Base-by-base conservation (phyloP, 2,797 vertebrate genomes). In the Chromobotia macracanthus region DNA sequence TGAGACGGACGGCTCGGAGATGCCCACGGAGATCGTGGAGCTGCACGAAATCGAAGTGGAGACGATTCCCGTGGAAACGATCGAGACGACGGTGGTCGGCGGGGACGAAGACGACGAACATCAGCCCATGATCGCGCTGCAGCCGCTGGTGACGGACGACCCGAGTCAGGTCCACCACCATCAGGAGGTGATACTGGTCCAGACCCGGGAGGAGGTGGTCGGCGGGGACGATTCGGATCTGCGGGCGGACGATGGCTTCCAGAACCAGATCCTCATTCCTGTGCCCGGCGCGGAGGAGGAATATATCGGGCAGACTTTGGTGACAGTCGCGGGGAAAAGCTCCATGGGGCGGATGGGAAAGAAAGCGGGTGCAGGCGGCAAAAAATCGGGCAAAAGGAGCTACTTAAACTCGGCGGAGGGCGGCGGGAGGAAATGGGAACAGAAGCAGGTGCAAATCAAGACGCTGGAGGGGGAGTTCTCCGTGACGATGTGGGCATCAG, bases 381-480 rank as follows among this genome's bases (percentile, higher is more conserved):
- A 97, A 92, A 97, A 96, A 94, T 89, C 94, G 79, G 94, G 96
- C 83, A 97, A 98, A 94, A 98, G 95, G 94, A 95, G 96, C 91
- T 97, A 97, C 91, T 91, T 97, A 87, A 94, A 92, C 84, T 92
- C 93, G 74, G 87, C 91, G 58, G 96, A 97, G 87, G 90, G 93
- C 48, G 93, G 93, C 18, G 95, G 93, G 81, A 94, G 97, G 89
- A 98, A 98, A 95, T 99, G 97, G 97, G 97, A 98, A 89, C 97
- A 99, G 92, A 99, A 98, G 91, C 97, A 98, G 91, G 97, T 98
- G 90, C 97, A 99, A 89, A 99, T 99, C 94, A 99, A 98, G 95
- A 98, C 97, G 84, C 93, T 97, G 94, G 97, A 98, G 88, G 97
- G 96, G 86, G 97, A 99, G 87, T 98, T 99, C 87, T 98, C 97